These are phyloP conservation scores for Carlito syrichta DNA, from an alignment of 2,113 vertebrate genomes.

Conservation along the genomic window DNA sequence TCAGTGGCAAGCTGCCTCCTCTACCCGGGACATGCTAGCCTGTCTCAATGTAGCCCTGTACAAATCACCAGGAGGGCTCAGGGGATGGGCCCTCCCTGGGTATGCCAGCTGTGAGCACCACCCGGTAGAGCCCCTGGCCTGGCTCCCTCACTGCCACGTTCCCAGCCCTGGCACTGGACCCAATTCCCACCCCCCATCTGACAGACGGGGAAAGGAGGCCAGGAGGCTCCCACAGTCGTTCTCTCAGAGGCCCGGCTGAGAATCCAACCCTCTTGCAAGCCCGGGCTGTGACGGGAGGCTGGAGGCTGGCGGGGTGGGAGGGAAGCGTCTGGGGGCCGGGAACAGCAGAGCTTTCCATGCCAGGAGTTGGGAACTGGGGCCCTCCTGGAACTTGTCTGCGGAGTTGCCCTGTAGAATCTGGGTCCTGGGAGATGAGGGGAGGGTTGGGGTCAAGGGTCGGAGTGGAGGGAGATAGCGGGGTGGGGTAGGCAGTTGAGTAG, in stretches of 20 bases:
- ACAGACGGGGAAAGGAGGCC: conserved; percentile 64
- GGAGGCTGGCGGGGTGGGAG: not conserved
- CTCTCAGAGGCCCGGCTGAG: conserved; percentile 25
- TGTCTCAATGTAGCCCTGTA: not conserved
- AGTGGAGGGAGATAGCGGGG: not conserved
- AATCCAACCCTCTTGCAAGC: not conserved
- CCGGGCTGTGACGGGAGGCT: conserved; percentile 13
- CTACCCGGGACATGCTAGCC: too few relatives aligned
- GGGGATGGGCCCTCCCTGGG: not conserved
- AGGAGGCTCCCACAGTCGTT: conserved; percentile 25
- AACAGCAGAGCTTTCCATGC: not conserved
- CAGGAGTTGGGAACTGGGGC: not conserved
- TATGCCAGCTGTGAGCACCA: not conserved
- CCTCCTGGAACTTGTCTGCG: not conserved
- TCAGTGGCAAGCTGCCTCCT: not conserved
- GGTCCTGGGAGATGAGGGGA: not conserved
- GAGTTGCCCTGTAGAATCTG: not conserved
- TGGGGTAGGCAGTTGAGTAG: not conserved
- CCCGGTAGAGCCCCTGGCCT: not conserved
- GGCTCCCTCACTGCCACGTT: not conserved
- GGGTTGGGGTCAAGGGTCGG: not conserved
- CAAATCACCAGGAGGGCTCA: not conserved
- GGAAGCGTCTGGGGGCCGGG: not conserved
- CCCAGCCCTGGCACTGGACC: conserved; percentile 20
- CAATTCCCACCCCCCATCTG: not conserved